Evolutionary conservation across 2,113 vertebrate genomes (phyloP).

Genomic region (Ptyas mucosa): DNA sequence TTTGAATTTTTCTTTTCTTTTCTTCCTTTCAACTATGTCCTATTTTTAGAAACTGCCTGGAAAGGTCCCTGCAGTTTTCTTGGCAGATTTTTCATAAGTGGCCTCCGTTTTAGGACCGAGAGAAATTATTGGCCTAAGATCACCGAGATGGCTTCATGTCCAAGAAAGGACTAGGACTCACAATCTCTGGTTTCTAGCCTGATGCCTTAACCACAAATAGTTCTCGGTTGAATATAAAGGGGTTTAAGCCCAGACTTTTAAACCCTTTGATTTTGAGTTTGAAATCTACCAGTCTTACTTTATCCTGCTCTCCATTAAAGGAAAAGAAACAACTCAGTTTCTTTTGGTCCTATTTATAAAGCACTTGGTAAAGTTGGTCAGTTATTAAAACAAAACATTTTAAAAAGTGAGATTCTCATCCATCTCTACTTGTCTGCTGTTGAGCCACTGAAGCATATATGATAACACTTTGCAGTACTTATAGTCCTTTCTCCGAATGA

Average conservation of each 20-base stretch:
- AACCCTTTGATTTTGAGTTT: background rate
- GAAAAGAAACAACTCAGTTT: background rate
- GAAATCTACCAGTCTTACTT: background rate
- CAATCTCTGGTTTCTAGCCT: background rate
- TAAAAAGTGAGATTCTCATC: background rate
- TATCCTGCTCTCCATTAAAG: background rate
- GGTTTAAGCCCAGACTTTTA: background rate
- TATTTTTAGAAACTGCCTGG: background rate
- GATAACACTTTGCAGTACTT: background rate
- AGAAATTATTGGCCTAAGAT: background rate
- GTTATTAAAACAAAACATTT: background rate
- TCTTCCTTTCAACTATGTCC: background rate
- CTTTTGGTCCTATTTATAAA: background rate
- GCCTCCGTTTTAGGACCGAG: background rate
- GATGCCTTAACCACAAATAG: background rate
- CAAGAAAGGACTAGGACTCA: background rate
- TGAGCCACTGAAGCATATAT: too few relatives aligned
- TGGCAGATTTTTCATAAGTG: background rate
- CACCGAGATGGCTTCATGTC: background rate
- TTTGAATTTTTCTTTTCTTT: background rate
- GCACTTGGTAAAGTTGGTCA: background rate
- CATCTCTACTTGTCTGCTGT: background rate
- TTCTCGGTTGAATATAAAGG: background rate
- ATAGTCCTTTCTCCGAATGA: background rate
- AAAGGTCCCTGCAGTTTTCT: background rate